Evolutionary conservation across 2,888 invertebrate genomes (phyloP).

Genomic region (Nemotelus pantherinus): DNA sequence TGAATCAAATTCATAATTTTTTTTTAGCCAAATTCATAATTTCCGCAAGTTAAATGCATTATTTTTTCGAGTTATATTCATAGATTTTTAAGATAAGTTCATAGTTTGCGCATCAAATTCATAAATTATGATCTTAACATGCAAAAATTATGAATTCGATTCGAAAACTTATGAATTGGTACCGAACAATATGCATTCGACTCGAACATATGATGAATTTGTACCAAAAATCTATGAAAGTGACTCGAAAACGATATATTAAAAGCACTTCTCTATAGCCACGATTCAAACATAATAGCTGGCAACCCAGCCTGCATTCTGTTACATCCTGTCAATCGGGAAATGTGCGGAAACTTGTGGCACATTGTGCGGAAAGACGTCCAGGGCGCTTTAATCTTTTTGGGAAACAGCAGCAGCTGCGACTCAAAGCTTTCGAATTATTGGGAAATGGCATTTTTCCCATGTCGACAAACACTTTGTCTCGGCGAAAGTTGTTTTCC

Average conservation of each 20-base stretch:
- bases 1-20: too few species aligned
- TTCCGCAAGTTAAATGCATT: too few species aligned
- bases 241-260: too few species aligned
- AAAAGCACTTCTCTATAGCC: too few species aligned
- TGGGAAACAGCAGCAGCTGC: conserved; percentile 64
- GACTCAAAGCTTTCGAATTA: conserved; percentile 57
- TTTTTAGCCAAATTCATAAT: too few species aligned
- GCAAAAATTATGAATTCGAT: not conserved
- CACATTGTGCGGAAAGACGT: conserved; percentile 53
- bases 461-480: conserved; percentile 48
- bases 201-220: not conserved
- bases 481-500: conserved; percentile 46
- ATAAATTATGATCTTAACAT: not conserved
- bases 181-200: not conserved
- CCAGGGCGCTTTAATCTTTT: conserved; percentile 65
- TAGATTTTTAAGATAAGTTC: too few species aligned
- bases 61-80: too few species aligned
- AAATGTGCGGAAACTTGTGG: conserved; percentile 15
- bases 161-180: not conserved
- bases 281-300: not conserved
- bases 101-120: too few species aligned
- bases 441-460: conserved; percentile 53
- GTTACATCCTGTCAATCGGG: conserved; percentile 26
- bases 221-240: not conserved
- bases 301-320: not conserved